Percentiles rank a stretch among this genome's conserved stretches.
Conservation (phyloP, 2,888 invertebrate genomes). For the Julus scanicus region DNA sequence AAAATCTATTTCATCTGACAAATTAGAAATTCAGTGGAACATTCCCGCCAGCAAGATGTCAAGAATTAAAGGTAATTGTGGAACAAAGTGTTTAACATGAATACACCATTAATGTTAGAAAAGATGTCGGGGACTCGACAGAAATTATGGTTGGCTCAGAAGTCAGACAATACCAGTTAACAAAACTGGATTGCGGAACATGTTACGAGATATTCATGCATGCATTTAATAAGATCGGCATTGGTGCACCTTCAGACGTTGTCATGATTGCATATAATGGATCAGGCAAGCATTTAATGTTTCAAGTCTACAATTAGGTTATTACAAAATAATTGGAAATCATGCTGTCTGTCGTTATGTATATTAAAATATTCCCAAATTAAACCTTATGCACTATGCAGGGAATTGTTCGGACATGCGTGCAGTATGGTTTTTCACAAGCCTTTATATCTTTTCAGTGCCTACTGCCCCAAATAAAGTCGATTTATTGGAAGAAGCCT, state of each 20-base stretch:
- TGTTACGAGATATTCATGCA: slow-evolving; percentile 54
- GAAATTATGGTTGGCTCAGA: slow-evolving; percentile 47
- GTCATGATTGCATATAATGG: slow-evolving; percentile 48
- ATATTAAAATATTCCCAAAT: too few relatives aligned
- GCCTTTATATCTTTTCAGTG: slow-evolving; percentile 34
- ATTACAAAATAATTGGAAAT: too few relatives aligned
- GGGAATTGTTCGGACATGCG: too few relatives aligned
- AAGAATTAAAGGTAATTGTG: slow-evolving; percentile 56
- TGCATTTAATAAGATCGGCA: slow-evolving; percentile 54
- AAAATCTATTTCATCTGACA: background rate
- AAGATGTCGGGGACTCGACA: slow-evolving; percentile 52
- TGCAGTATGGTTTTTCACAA: background rate
- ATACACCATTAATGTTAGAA: slow-evolving; percentile 49
- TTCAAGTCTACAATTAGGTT: too few relatives aligned
- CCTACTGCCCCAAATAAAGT: slow-evolving; percentile 55
- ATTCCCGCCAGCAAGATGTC: slow-evolving; percentile 48
- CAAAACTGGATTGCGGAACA: slow-evolving; percentile 52
- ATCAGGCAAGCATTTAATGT: too few relatives aligned
- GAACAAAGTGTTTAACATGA: slow-evolving; percentile 22
- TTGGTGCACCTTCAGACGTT: slow-evolving; percentile 43
- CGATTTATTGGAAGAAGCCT: slow-evolving; percentile 55
- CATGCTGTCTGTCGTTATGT: too few relatives aligned
- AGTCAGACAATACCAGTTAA: background rate
- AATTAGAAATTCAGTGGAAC: slow-evolving; percentile 51
- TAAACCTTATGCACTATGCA: too few relatives aligned